Conservation (phyloP, 2,113 vertebrate species). For the Thunnus maccoyii region DNA sequence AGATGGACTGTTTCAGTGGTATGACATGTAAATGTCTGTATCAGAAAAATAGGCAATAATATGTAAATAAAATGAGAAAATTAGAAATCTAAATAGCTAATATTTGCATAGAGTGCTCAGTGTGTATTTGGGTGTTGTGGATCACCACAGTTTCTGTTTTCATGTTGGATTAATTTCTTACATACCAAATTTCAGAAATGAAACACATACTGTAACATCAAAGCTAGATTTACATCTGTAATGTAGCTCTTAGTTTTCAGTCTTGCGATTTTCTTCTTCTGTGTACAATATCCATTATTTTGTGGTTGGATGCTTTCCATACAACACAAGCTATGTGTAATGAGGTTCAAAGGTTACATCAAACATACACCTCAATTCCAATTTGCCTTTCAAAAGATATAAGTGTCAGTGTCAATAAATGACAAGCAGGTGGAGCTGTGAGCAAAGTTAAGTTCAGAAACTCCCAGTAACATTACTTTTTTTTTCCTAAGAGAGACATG, state of each 20-base stretch:
- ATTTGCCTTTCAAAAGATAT: constrained; percentile 37
- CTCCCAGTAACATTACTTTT: constrained; percentile 45
- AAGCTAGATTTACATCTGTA: too few relatives aligned
- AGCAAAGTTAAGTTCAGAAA: constrained; percentile 83
- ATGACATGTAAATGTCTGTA: too few relatives aligned
- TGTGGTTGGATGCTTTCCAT: neutral
- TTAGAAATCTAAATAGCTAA: too few relatives aligned
- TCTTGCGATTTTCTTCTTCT: neutral
- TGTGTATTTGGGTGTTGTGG: too few relatives aligned
- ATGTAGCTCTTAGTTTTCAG: neutral
- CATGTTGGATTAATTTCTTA: too few relatives aligned
- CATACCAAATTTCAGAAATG: too few relatives aligned
- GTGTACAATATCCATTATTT: neutral
- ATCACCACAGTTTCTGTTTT: too few relatives aligned
- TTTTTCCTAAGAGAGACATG: constrained; percentile 16
- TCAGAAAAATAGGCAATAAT: too few relatives aligned
- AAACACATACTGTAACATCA: too few relatives aligned
- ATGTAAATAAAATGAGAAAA: too few relatives aligned
- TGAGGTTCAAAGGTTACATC: constrained; percentile 6
- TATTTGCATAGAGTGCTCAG: too few relatives aligned
- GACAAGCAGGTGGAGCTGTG: constrained; percentile 90
- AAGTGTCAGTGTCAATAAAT: constrained; percentile 80
- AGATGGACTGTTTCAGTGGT: too few relatives aligned
- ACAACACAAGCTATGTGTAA: neutral
- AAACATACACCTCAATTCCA: neutral